phyloP scores from a whole-genome alignment of 2,888 invertebrate species.

The Sylvicola fuscatus region DNA sequence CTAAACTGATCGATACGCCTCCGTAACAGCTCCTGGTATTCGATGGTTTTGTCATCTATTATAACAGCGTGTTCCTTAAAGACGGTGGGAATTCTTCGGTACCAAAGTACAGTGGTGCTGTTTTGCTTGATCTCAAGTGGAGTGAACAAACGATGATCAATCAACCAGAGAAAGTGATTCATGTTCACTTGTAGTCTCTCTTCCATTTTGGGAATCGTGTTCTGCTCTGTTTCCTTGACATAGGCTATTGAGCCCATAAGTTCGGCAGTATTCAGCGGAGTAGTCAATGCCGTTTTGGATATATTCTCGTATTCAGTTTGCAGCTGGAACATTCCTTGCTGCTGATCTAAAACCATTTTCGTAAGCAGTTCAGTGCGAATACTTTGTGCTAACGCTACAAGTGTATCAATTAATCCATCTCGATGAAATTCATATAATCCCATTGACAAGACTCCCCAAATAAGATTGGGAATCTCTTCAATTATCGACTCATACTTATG shows the following conservation, averaged over 20 bases:
- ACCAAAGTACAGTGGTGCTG: constrained; percentile 75
- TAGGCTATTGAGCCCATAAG: constrained; percentile 66
- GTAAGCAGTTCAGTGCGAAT: constrained; percentile 47
- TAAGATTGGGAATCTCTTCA: constrained; percentile 33
- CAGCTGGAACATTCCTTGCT: constrained; percentile 56
- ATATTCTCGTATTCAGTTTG: constrained; percentile 69
- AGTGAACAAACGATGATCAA: constrained; percentile 60
- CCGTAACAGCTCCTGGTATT: constrained; percentile 67
- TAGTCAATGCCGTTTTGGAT: constrained; percentile 52
- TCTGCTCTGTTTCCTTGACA: constrained; percentile 50
- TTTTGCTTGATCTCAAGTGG: constrained; percentile 77
- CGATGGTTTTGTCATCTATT: constrained; percentile 58
- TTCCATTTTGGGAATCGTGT: constrained; percentile 51
- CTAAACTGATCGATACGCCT: constrained; percentile 61
- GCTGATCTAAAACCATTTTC: constrained; percentile 63
- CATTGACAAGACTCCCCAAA: constrained; percentile 41
- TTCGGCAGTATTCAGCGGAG: constrained; percentile 67
- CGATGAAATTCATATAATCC: constrained; percentile 77
- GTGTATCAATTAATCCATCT: constrained; percentile 47
- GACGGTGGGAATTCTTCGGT: constrained; percentile 56
- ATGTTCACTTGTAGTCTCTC: constrained; percentile 42
- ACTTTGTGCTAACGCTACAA: constrained; percentile 45
- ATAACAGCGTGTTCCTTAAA: constrained; percentile 67
- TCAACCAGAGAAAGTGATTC: constrained; percentile 59
- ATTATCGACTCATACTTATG: constrained; percentile 39